Percentiles rank a stretch among this genome's conserved stretches.
Conservation (phyloP, 2,888 invertebrate genomes). For the Villa cingulata region DNA sequence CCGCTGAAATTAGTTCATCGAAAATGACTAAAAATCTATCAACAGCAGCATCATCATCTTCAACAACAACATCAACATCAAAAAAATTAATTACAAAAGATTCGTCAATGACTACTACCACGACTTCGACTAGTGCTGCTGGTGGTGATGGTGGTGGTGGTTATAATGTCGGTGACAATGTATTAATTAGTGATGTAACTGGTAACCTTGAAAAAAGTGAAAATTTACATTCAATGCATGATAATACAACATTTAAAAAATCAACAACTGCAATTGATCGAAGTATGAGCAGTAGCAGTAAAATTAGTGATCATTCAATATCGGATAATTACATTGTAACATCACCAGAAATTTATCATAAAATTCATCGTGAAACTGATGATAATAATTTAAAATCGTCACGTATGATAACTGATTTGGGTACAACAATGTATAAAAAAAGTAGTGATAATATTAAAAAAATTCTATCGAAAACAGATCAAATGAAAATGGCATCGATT, state of each 20-base stretch:
- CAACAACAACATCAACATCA: slow-evolving; percentile 23
- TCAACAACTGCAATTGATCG: too few relatives aligned
- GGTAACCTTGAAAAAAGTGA: not conserved
- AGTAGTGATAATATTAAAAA: not conserved
- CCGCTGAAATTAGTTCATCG: too few relatives aligned
- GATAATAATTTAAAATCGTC: not conserved
- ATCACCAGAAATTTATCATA: not conserved
- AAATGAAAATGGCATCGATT: not conserved
- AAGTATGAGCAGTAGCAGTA: too few relatives aligned
- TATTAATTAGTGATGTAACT: slow-evolving; percentile 8
- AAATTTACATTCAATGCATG: too few relatives aligned
- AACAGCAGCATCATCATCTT: not conserved
- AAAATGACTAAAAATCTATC: not conserved
- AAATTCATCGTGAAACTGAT: not conserved
- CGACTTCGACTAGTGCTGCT: too few relatives aligned
- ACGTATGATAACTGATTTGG: not conserved
- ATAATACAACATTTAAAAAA: too few relatives aligned
- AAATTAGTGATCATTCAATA: not conserved
- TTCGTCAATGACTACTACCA: slow-evolving; percentile 27
- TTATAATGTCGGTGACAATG: not conserved
- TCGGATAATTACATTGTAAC: not conserved
- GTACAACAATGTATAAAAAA: not conserved
- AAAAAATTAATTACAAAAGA: slow-evolving; percentile 38
- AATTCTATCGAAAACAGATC: not conserved
- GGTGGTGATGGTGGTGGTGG: not conserved